These are phyloP conservation scores for Euura lappo DNA, from an alignment of 1,140 invertebrate genomes.

Conservation along the genomic window DNA sequence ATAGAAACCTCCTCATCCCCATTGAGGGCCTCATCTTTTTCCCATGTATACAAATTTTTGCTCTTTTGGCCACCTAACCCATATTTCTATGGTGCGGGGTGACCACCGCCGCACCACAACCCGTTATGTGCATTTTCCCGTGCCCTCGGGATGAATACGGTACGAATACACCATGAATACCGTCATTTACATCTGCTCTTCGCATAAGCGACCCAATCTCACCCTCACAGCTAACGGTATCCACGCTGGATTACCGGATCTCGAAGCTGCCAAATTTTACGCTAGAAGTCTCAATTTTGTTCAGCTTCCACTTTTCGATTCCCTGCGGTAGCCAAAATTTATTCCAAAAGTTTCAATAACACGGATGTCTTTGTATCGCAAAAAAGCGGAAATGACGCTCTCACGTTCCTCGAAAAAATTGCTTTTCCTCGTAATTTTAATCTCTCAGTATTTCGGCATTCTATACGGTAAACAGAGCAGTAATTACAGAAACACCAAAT, in stretches of 20 bases:
- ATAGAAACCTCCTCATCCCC: background rate
- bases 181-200: slow-evolving; percentile 37
- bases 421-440: no score
- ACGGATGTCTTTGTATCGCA: background rate
- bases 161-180: slow-evolving; percentile 26
- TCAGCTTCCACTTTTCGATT: background rate
- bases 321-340: background rate
- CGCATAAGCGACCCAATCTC: background rate
- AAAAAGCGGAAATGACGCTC: no score
- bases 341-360: background rate
- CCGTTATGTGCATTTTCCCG: slow-evolving; percentile 52
- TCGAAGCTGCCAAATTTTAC: background rate
- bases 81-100: slow-evolving; percentile 49
- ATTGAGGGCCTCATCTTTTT: slow-evolving; percentile 39
- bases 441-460: no score
- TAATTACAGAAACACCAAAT: no score
- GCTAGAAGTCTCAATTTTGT: background rate
- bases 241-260: background rate
- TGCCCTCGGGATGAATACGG: slow-evolving; percentile 19
- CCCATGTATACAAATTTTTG: slow-evolving; percentile 57
- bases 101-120: slow-evolving; percentile 38
- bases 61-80: slow-evolving; percentile 57
- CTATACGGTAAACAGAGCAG: no score
- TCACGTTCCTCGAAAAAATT: no score
- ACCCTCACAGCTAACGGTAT: background rate